These are phyloP conservation scores for Melieria picta DNA, from an alignment of 2,888 invertebrate species.

Conservation along the genomic window DNA sequence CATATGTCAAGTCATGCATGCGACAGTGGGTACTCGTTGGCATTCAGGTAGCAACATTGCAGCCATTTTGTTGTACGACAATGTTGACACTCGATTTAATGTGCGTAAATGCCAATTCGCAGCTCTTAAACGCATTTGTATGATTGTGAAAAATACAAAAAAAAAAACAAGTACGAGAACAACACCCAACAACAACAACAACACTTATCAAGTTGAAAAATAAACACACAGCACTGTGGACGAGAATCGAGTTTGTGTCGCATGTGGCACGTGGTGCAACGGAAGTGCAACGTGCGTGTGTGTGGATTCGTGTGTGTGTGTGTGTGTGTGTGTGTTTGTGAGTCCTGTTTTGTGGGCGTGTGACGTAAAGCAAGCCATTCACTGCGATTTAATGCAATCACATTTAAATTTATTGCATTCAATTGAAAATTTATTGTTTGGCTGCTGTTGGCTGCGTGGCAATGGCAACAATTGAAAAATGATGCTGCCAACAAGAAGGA, in stretches of 20 bases:
- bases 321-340: neutral
- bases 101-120: no score
- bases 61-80: no score
- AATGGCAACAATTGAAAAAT: conserved; percentile 30
- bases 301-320: neutral
- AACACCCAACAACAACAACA: no score
- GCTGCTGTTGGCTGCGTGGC: conserved; percentile 47
- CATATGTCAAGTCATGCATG: no score
- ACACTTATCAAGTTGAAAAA: no score
- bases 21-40: no score
- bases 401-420: conserved; percentile 58
- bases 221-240: no score
- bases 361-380: conserved; percentile 45
- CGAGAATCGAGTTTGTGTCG: neutral
- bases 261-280: neutral
- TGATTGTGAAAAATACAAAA: no score
- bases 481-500: conserved; percentile 12
- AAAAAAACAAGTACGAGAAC: no score
- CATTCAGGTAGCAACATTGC: no score
- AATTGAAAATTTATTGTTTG: conserved; percentile 57
- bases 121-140: no score
- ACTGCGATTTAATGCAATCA: conserved; percentile 58
- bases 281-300: conserved; percentile 15
- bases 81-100: no score
- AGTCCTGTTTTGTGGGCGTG: neutral